These are phyloP conservation scores for Apis laboriosa DNA, from an alignment of 1,140 invertebrate genomes.

Conservation along the genomic window DNA sequence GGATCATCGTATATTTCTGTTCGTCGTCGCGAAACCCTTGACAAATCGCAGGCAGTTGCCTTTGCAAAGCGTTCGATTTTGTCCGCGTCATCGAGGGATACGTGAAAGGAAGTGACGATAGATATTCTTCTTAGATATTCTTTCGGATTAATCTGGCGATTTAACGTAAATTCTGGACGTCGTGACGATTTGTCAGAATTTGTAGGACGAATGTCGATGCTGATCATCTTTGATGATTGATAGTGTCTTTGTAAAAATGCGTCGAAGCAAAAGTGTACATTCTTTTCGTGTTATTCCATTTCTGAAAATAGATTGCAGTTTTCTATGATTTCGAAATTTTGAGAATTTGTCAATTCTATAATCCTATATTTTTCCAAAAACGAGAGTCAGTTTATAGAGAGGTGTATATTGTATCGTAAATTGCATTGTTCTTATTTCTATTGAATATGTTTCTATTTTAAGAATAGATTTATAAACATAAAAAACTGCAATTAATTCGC, in stretches of 20 bases:
- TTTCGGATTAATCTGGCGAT: slow-evolving; percentile 44
- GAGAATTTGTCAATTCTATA: too few relatives aligned
- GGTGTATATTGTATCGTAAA: too few relatives aligned
- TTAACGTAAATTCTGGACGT: neutral
- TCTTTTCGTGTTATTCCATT: too few relatives aligned
- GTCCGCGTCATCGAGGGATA: slow-evolving; percentile 47
- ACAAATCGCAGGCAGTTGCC: slow-evolving; percentile 53
- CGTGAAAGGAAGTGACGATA: slow-evolving; percentile 39
- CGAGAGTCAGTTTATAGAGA: too few relatives aligned
- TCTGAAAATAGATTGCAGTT: too few relatives aligned
- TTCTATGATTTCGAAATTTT: too few relatives aligned
- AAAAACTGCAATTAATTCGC: too few relatives aligned
- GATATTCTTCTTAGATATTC: slow-evolving; percentile 19
- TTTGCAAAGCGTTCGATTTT: slow-evolving; percentile 49
- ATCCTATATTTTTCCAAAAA: too few relatives aligned
- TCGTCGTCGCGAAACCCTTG: slow-evolving; percentile 40
- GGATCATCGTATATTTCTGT: slow-evolving; percentile 28
- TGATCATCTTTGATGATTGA: neutral
- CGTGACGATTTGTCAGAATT: neutral
- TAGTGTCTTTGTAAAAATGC: neutral
- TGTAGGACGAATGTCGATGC: neutral
- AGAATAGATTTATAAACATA: too few relatives aligned
- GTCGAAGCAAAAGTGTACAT: neutral
- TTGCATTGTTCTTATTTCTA: too few relatives aligned
- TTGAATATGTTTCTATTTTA: too few relatives aligned